A percentile compares a stretch with the other conserved stretches of the same genome.
phyloP scores from a whole-genome alignment of 2,113 vertebrate species.

The Cheirogaleus medius region DNA sequence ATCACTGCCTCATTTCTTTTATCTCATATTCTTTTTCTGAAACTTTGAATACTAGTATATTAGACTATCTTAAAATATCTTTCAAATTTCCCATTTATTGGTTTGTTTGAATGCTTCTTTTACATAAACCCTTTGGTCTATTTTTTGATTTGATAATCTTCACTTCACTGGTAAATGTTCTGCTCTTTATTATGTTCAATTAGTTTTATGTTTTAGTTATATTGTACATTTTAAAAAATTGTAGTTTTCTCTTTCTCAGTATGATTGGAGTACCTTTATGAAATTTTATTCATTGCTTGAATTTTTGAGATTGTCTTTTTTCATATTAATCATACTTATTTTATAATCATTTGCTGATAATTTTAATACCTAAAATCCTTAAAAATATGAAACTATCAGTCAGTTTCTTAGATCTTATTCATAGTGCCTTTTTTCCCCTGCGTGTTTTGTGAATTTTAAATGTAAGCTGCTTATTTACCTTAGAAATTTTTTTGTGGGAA shows the following conservation, averaged over 20 bases:
- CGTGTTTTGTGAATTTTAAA: neutral
- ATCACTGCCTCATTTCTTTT: neutral
- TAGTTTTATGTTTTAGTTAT: neutral
- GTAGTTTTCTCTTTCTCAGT: neutral
- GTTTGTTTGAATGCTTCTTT: neutral
- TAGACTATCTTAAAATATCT: neutral
- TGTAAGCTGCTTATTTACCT: neutral
- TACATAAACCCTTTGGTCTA: neutral
- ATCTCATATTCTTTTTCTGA: neutral
- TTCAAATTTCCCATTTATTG: neutral
- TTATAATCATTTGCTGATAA: neutral
- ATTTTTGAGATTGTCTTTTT: neutral
- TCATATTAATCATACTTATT: neutral
- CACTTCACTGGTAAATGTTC: neutral
- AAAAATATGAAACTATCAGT: neutral
- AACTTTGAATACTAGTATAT: neutral
- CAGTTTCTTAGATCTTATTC: neutral
- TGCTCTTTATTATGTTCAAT: neutral
- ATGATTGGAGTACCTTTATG: neutral
- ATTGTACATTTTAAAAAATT: neutral
- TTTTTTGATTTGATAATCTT: neutral
- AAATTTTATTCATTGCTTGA: neutral
- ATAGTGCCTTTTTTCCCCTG: neutral
- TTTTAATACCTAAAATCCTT: neutral
- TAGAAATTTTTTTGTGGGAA: neutral